Base-by-base conservation (phyloP, 1,140 invertebrate genomes). In the Aricia agestis region DNA sequence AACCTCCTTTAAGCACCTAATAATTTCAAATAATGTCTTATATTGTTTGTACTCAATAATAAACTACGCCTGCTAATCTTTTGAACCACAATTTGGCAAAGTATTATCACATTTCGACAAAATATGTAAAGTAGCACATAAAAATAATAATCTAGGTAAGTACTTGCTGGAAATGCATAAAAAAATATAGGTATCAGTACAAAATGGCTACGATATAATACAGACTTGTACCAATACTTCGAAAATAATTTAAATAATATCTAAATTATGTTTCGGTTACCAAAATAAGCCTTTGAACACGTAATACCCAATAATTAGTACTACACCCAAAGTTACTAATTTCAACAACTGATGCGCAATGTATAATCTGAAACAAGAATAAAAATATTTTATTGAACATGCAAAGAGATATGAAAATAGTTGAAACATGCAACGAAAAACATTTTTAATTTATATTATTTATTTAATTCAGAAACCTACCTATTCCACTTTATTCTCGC, bases 401-500 rank as follows among this genome's bases (percentile, higher is more conserved):
- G 6, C 36, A 36, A 36, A 36, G 0, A 36, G 6, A 36, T 36
- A 36, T 36, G 5, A 7, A 36, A 9, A 9, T 59, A n/a, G n/a
- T 57, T 31, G 25, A 58, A 31, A 31, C 6, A n/a, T 15, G 31
- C 18, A 68, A 17, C n/a, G 10, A 72, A 32, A 66, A 59, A 13
- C n/a, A n/a, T n/a, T n/a, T n/a, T n/a, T n/a, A n/a, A n/a, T n/a
- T n/a, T n/a, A n/a, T n/a, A n/a, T n/a, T n/a, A 18, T 0, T 15
- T 52, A 52, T 10, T 41, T 66, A 17, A n/a, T n/a, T 25, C 11
- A 7, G 65, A 45, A 6, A 69, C 17, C 42, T 85, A 95, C 94
- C 93, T 94, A 70, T 90, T 92, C 82, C 91, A 91, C 73, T 91
- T 93, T 41, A 82, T 93, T 31, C 92, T 92, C 36, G 94, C 95